Percentiles rank a stretch among this genome's conserved stretches.
Conservation (phyloP, 1,140 invertebrate species). For the Trinorchestia longiramus region DNA sequence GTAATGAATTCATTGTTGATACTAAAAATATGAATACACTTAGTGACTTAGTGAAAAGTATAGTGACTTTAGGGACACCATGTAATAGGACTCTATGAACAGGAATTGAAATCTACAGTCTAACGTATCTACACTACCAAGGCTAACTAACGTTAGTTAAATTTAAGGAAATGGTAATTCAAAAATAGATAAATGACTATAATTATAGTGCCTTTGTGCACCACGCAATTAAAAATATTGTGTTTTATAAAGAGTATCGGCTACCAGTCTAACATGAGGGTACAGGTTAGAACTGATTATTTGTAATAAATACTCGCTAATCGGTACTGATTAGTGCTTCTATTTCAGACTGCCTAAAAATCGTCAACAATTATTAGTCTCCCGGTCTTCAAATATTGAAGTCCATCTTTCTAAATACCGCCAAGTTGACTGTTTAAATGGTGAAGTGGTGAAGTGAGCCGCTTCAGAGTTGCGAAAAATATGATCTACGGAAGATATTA, state of each 20-base stretch:
- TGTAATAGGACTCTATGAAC: neutral
- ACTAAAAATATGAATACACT: too few relatives aligned
- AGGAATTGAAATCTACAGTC: neutral
- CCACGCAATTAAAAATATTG: neutral
- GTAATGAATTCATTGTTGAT: too few relatives aligned
- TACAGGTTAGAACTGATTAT: neutral
- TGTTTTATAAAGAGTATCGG: neutral
- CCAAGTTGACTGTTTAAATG: neutral
- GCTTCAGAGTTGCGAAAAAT: neutral
- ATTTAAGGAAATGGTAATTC: neutral
- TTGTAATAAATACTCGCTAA: neutral
- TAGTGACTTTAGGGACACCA: neutral
- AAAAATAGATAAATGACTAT: neutral
- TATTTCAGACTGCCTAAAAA: neutral
- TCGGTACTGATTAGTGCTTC: neutral
- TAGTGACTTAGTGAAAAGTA: too few relatives aligned
- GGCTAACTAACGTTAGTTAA: neutral
- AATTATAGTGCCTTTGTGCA: neutral
- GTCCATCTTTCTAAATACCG: neutral
- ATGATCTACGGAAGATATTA: neutral
- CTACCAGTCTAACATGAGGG: neutral
- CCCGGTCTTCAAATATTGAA: neutral
- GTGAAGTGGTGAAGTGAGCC: neutral
- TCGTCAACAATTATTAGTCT: neutral
- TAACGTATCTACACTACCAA: neutral